Percentiles rank a stretch among this genome's conserved stretches.
Evolutionary conservation across 2,888 invertebrate species (phyloP).

Genomic region (Eudemis profundana): DNA sequence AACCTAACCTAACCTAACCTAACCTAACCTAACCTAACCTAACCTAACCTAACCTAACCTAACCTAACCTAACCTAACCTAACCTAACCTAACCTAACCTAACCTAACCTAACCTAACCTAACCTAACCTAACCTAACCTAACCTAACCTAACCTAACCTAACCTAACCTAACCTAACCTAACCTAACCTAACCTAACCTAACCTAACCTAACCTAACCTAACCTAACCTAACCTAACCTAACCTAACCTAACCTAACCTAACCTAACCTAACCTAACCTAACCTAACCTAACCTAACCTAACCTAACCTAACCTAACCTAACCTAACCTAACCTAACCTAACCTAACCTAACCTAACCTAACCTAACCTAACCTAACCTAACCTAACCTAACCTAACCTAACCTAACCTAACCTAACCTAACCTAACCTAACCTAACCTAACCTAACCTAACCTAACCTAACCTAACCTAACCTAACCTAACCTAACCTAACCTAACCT

Average conservation of each 20-base stretch:
- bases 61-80: constrained; percentile 33
- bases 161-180: constrained; percentile 35
- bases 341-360: constrained; percentile 26
- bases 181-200: constrained; percentile 26
- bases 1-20: no score
- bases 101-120: constrained; percentile 20
- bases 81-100: constrained; percentile 31
- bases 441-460: constrained; percentile 26
- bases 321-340: constrained; percentile 26
- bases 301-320: constrained; percentile 26
- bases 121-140: constrained; percentile 35
- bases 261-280: constrained; percentile 26
- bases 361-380: constrained; percentile 26
- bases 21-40: no score
- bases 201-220: constrained; percentile 26
- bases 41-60: constrained; percentile 19
- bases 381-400: constrained; percentile 26
- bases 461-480: constrained; percentile 43
- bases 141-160: constrained; percentile 35
- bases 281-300: constrained; percentile 26
- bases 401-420: constrained; percentile 26
- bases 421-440: constrained; percentile 26
- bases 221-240: constrained; percentile 31
- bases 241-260: constrained; percentile 30
- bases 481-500: constrained; percentile 47